Conservation (phyloP, 2,888 invertebrate genomes). For the Blera fallax region DNA sequence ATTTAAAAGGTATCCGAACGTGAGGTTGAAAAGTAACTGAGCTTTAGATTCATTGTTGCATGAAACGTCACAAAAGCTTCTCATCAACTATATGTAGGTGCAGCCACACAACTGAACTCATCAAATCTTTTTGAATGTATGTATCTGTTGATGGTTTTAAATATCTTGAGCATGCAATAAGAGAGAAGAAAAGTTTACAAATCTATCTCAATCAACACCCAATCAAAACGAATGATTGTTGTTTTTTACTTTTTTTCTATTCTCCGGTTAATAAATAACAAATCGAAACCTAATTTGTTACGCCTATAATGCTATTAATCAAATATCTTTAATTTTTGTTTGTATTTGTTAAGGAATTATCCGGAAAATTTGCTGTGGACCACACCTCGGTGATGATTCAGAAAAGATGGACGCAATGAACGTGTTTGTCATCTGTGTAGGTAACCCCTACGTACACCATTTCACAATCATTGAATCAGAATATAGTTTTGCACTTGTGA, state of each 20-base stretch:
- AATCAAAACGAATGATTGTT: conserved; percentile 53
- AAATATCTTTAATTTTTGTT: neutral
- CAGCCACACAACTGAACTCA: neutral
- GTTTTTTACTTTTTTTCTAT: neutral
- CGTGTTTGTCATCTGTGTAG: neutral
- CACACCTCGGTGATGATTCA: conserved; percentile 42
- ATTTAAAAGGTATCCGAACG: neutral
- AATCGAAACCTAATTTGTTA: conserved; percentile 36
- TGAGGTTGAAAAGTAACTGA: neutral
- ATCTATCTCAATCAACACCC: conserved; percentile 37
- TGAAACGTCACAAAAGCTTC: conserved; percentile 40
- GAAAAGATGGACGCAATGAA: neutral
- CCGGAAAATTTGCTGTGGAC: neutral
- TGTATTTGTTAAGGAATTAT: conserved; percentile 2
- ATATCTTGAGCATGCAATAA: neutral
- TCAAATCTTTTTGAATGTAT: neutral
- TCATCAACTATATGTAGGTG: neutral
- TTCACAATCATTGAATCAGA: neutral
- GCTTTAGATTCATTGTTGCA: conserved; percentile 44
- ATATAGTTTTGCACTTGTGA: neutral
- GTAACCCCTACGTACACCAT: too few species aligned
- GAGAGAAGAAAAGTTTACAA: conserved; percentile 18
- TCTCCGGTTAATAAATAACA: conserved; percentile 16
- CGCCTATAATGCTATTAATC: conserved; percentile 22
- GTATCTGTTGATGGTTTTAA: neutral